Conservation (phyloP, 2,797 vertebrate species). For the Tachyglossus aculeatus region DNA sequence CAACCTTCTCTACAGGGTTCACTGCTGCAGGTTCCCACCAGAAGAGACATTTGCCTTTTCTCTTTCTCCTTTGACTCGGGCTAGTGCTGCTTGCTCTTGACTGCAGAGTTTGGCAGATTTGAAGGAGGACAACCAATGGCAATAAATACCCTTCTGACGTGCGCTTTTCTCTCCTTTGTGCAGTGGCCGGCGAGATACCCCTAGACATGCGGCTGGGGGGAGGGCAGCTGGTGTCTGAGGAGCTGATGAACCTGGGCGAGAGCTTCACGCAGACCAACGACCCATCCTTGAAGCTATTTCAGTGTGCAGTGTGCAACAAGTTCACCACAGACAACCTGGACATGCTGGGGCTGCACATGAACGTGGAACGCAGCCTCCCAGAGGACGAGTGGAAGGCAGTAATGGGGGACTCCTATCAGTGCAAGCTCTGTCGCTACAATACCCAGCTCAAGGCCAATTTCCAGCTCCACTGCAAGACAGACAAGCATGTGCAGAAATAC, state of each 20-base stretch:
- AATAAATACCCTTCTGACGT: slow-evolving; percentile 47
- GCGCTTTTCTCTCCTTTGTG: slow-evolving; percentile 35
- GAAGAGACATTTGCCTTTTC: neutral
- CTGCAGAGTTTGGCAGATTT: neutral
- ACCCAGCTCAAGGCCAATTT: slow-evolving; percentile 99
- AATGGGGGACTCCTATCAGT: slow-evolving; percentile 96
- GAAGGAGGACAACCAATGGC: accelerated
- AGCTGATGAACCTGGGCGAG: slow-evolving; percentile 97
- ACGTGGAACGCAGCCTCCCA: slow-evolving; percentile 89
- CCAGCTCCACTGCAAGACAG: slow-evolving; percentile 98
- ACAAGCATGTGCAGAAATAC: slow-evolving; percentile 98
- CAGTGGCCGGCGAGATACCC: slow-evolving; percentile 94
- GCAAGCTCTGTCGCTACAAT: slow-evolving; percentile 97
- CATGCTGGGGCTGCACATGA: slow-evolving; percentile 96
- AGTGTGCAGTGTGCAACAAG: slow-evolving; percentile 98
- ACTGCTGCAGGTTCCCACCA: neutral
- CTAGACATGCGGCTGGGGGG: slow-evolving; percentile 93
- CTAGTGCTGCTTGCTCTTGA: neutral
- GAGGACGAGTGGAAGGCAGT: slow-evolving; percentile 97
- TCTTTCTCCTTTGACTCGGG: accelerated
- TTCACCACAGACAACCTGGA: slow-evolving; percentile 98
- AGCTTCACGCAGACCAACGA: slow-evolving; percentile 96
- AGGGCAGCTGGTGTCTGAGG: slow-evolving; percentile 96
- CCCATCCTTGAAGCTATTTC: slow-evolving; percentile 97
- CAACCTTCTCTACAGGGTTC: neutral